Evolutionary conservation across 2,888 invertebrate genomes (phyloP).

Genomic region (Apoderus coryli): DNA sequence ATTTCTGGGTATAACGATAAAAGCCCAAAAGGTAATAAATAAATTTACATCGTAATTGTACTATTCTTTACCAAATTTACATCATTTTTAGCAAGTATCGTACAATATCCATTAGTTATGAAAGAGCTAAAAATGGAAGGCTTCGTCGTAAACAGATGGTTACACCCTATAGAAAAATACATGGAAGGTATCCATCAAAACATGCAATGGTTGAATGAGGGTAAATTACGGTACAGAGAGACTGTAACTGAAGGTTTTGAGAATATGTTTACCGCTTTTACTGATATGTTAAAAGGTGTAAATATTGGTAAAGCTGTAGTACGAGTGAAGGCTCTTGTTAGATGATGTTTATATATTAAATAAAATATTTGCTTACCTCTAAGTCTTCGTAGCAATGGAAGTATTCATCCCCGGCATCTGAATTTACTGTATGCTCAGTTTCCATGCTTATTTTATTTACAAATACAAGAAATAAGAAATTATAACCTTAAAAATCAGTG

Average conservation of each 20-base stretch:
- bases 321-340: too few relatives aligned
- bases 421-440: neutral
- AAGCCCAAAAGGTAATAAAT: slow-evolving; percentile 19
- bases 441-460: too few relatives aligned
- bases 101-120: too few relatives aligned
- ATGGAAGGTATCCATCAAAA: slow-evolving; percentile 48
- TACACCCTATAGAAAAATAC: slow-evolving; percentile 40
- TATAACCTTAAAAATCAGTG: too few relatives aligned
- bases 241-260: slow-evolving; percentile 49
- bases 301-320: slow-evolving; percentile 22
- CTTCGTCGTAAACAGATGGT: slow-evolving; percentile 17
- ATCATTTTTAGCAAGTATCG: too few relatives aligned
- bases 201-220: slow-evolving; percentile 46
- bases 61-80: too few relatives aligned
- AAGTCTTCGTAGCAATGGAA: too few relatives aligned
- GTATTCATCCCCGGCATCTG: too few relatives aligned
- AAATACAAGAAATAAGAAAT: too few relatives aligned
- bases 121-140: slow-evolving; percentile 21
- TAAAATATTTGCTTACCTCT: too few relatives aligned
- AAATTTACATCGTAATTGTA: too few relatives aligned
- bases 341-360: too few relatives aligned
- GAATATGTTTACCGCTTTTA: slow-evolving; percentile 21
- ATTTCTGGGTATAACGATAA: slow-evolving; percentile 51
- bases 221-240: slow-evolving; percentile 55
- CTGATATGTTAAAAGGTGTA: slow-evolving; percentile 19